These are phyloP conservation scores for Lytechinus variegatus DNA, from an alignment of 35 echinoderm and acorn worm species.

Conservation along the genomic window DNA sequence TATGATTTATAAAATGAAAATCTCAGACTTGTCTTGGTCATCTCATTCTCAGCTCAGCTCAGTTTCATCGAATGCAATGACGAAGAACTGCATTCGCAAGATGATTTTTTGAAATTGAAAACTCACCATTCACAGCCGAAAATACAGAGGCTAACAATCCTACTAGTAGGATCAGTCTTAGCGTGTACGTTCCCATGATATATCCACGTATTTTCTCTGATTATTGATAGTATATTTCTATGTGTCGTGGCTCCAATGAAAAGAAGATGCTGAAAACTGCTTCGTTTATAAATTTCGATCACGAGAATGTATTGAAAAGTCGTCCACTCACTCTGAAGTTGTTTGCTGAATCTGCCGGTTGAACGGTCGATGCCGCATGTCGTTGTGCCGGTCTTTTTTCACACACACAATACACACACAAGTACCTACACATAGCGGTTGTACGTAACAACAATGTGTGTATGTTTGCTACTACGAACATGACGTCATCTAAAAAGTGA, in stretches of 20 bases:
- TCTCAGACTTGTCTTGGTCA: no score
- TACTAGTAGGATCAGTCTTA: background rate
- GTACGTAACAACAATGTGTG: background rate
- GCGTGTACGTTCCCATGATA: conserved; percentile 5
- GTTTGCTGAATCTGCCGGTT: conserved; percentile 6
- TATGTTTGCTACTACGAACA: background rate
- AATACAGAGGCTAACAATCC: background rate
- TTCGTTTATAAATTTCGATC: background rate
- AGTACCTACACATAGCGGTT: background rate
- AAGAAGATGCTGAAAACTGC: background rate
- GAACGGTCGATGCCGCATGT: background rate
- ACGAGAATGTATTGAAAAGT: background rate
- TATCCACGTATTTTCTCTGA: background rate
- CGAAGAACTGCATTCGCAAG: background rate
- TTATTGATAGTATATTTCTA: background rate
- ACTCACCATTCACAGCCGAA: background rate
- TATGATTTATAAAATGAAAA: no score
- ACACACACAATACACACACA: conserved; percentile 2
- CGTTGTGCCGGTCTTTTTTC: background rate
- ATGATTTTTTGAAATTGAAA: background rate
- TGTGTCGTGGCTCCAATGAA: background rate
- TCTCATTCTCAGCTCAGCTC: no score
- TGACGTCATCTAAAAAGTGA: background rate
- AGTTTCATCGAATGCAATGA: no score
- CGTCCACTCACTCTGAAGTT: background rate